phyloP scores from a whole-genome alignment of 2,113 vertebrate genomes.

The Colius striatus region DNA sequence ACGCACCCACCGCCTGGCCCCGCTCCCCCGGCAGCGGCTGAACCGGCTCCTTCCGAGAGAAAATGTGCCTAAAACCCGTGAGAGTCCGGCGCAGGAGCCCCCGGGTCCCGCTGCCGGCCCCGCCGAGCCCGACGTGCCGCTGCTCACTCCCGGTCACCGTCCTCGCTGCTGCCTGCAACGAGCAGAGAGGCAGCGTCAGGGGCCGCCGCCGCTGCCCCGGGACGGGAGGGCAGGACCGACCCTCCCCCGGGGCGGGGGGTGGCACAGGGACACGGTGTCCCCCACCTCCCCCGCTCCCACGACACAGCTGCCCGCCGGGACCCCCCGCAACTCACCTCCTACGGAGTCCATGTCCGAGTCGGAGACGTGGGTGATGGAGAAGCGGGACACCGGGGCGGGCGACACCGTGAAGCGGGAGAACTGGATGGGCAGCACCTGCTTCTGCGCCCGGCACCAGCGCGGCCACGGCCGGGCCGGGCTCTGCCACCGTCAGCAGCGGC shows the following conservation, averaged over 20 bases:
- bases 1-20: constrained; percentile 43
- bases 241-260: accelerated
- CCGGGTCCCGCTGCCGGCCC: background rate
- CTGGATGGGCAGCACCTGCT: constrained; percentile 70
- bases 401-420: constrained; percentile 92
- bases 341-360: constrained; percentile 86
- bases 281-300: accelerated
- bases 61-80: constrained; percentile 33
- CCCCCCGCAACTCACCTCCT: constrained; percentile 80
- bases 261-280: background rate
- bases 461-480: constrained; percentile 29
- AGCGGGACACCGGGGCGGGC: constrained; percentile 85
- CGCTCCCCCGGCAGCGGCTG: constrained; percentile 21
- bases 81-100: background rate
- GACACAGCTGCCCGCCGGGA: accelerated
- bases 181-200: background rate
- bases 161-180: constrained; percentile 81
- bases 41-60: background rate
- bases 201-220: accelerated
- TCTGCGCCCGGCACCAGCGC: constrained; percentile 36
- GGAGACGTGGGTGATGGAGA: constrained; percentile 95
- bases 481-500: constrained; percentile 62
- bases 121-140: background rate
- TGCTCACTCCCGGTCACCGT: constrained; percentile 79
- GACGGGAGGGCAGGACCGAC: background rate